A percentile compares a stretch with the other conserved stretches of the same genome.
phyloP scores from a whole-genome alignment of 1,140 invertebrate species.

The Hirudo medicinalis region DNA sequence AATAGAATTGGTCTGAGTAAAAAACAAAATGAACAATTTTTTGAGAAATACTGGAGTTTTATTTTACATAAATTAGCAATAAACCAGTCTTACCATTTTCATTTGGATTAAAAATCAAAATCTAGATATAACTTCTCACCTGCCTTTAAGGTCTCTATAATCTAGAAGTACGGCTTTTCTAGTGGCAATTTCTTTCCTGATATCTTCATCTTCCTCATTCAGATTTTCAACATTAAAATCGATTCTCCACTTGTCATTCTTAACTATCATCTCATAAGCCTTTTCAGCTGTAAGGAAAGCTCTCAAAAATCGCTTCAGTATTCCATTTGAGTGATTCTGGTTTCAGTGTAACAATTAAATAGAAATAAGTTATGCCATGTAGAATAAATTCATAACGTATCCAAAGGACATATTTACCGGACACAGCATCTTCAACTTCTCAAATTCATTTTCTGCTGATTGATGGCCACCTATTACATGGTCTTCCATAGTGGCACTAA shows the following conservation, averaged over 20 bases:
- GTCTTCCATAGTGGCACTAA: too few relatives aligned
- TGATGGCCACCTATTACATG: too few relatives aligned
- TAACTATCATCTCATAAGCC: conserved; percentile 58
- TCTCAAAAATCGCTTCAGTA: conserved; percentile 45
- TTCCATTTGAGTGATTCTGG: conserved; percentile 28
- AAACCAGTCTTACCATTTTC: background rate
- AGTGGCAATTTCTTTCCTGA: conserved; percentile 48
- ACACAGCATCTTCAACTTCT: too few relatives aligned
- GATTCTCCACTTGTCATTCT: conserved; percentile 62
- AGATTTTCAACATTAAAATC: conserved; percentile 53
- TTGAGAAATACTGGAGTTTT: background rate
- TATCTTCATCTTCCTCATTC: conserved; percentile 46
- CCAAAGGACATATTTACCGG: too few relatives aligned
- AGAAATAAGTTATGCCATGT: background rate
- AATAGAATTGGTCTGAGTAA: conserved; percentile 51
- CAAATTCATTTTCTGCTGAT: too few relatives aligned
- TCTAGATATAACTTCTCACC: conserved; percentile 31
- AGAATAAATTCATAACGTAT: too few relatives aligned
- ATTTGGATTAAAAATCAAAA: background rate
- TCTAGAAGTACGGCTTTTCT: conserved; percentile 54
- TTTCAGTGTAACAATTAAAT: background rate
- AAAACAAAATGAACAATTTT: conserved; percentile 10
- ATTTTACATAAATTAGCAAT: background rate
- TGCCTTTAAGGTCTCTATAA: conserved; percentile 54
- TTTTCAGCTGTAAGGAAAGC: conserved; percentile 57